Conservation (phyloP, 2,888 invertebrate species). For the Parnassius smintheus region DNA sequence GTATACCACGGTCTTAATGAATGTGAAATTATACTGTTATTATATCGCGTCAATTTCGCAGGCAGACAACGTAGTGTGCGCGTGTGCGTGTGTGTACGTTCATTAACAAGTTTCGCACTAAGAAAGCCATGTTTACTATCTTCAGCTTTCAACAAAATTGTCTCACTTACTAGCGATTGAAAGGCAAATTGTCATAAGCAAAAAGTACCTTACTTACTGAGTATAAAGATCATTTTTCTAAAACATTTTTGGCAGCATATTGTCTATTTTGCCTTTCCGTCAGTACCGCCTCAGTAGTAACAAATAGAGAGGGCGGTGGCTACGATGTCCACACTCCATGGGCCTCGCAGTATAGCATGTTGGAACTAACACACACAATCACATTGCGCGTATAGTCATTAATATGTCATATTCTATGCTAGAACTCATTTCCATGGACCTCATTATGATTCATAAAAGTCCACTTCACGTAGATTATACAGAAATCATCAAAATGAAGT, state of each 20-base stretch:
- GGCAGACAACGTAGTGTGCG: constrained; percentile 59
- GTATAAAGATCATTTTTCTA: constrained; percentile 6
- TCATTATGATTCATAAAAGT: constrained; percentile 32
- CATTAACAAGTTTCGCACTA: constrained; percentile 64
- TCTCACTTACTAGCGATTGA: constrained; percentile 40
- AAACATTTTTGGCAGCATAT: background rate
- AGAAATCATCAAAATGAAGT: constrained; percentile 42
- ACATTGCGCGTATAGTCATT: constrained; percentile 51
- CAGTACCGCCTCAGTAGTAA: constrained; percentile 25
- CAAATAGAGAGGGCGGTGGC: constrained; percentile 18
- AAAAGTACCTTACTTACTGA: background rate
- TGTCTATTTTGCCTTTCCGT: constrained; percentile 17
- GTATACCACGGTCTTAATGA: too few relatives aligned
- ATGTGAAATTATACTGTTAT: background rate
- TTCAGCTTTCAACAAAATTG: constrained; percentile 40
- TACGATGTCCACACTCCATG: constrained; percentile 9
- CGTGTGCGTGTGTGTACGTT: constrained; percentile 73
- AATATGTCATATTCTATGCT: constrained; percentile 28
- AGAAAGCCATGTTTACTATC: constrained; percentile 38
- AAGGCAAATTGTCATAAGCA: constrained; percentile 29
- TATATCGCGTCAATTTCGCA: constrained; percentile 52
- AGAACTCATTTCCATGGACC: constrained; percentile 20
- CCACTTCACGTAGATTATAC: constrained; percentile 29
- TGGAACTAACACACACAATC: constrained; percentile 76
- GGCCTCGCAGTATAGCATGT: constrained; percentile 42